phyloP scores from a whole-genome alignment of 2,113 vertebrate species.

The Oncorhynchus clarkii region DNA sequence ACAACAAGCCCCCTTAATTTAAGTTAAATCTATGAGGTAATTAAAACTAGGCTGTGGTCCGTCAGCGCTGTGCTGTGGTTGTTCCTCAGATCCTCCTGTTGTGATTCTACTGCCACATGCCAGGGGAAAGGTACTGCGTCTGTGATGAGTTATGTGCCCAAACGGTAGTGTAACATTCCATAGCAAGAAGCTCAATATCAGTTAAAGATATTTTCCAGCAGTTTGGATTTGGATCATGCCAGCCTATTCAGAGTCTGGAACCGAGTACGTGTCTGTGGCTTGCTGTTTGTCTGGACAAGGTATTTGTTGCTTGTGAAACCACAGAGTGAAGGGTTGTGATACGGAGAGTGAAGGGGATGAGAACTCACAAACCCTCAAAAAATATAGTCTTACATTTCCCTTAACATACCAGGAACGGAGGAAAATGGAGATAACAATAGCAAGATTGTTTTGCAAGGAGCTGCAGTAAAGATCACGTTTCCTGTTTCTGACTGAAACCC shows the following conservation, averaged over 20 bases:
- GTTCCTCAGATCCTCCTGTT: background rate
- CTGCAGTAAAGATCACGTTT: slow-evolving; percentile 27
- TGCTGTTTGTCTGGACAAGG: background rate
- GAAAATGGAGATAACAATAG: slow-evolving; percentile 30
- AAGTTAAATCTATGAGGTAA: background rate
- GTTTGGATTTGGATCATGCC: background rate
- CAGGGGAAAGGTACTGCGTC: background rate
- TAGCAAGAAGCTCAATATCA: background rate
- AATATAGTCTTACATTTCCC: background rate
- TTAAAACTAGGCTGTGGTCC: background rate
- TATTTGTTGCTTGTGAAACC: slow-evolving; percentile 1
- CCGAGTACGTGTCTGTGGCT: background rate
- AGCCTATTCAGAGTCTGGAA: background rate
- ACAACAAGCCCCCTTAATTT: background rate
- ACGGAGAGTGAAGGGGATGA: background rate
- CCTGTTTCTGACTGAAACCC: slow-evolving; percentile 42
- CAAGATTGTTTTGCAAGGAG: background rate
- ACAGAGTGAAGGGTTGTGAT: background rate
- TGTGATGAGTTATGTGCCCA: background rate
- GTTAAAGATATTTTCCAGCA: background rate
- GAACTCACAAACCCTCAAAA: background rate
- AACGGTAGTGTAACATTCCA: background rate
- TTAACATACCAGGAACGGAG: slow-evolving; percentile 1
- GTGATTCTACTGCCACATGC: background rate
- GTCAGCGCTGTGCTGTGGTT: background rate